phyloP scores from a whole-genome alignment of 1,140 invertebrate species.

The Augochlora pura region DNA sequence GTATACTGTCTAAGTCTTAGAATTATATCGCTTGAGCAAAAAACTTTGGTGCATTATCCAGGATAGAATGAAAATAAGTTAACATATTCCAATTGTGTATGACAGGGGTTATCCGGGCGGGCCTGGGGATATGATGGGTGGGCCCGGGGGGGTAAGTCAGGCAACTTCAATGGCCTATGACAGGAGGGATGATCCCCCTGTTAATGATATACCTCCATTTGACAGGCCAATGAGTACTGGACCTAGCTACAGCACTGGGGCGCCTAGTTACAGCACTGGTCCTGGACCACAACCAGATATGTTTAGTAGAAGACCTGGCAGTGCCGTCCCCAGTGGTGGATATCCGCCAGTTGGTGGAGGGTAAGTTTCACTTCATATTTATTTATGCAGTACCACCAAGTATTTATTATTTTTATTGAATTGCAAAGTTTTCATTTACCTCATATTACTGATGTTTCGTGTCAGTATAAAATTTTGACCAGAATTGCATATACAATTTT shows the following conservation, averaged over 20 bases:
- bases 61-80: constrained; percentile 61
- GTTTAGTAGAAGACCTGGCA: constrained; percentile 78
- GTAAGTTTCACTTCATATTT: constrained; percentile 60
- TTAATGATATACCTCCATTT: constrained; percentile 65
- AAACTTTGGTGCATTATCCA: constrained; percentile 28
- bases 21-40: constrained; percentile 20
- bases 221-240: constrained; percentile 76
- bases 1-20: background rate
- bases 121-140: constrained; percentile 57
- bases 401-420: too few species aligned
- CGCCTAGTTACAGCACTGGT: constrained; percentile 77
- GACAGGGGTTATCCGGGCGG: constrained; percentile 59
- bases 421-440: too few species aligned
- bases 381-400: background rate
- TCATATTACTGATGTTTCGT: too few species aligned
- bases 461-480: too few species aligned
- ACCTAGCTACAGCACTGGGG: constrained; percentile 76
- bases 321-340: constrained; percentile 74
- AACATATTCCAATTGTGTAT: constrained; percentile 54
- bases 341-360: constrained; percentile 77
- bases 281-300: constrained; percentile 78
- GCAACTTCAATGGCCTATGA: constrained; percentile 52
- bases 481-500: too few species aligned
- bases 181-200: constrained; percentile 49
- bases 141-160: constrained; percentile 58